A percentile compares a stretch with the other conserved stretches of the same genome.
Evolutionary conservation across 2,113 vertebrate species (phyloP).

Genomic region (Proterorhinus semilunaris): DNA sequence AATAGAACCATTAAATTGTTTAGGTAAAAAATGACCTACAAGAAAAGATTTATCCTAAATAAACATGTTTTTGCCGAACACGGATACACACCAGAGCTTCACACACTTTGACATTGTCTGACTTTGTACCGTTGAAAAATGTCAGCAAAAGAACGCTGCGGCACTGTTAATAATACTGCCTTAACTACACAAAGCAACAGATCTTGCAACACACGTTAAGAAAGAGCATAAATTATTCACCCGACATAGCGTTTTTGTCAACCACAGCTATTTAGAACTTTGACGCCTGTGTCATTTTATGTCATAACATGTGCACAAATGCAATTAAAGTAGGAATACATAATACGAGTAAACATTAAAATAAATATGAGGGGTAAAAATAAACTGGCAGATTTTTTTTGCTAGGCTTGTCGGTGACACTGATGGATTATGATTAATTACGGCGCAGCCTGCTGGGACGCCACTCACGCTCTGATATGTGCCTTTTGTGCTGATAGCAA

Average conservation of each 20-base stretch:
- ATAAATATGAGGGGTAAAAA: conserved; percentile 36
- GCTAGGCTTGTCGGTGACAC: conserved; percentile 34
- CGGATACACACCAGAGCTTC: background rate
- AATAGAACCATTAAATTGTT: background rate
- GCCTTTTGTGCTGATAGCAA: conserved; percentile 21
- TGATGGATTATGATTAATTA: conserved; percentile 62
- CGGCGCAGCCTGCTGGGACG: conserved; percentile 34
- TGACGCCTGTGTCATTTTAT: background rate
- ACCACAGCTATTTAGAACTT: background rate
- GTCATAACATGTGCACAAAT: conserved; percentile 11
- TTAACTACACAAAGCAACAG: background rate
- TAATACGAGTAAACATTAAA: conserved; percentile 28
- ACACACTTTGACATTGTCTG: background rate
- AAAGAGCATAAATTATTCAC: background rate
- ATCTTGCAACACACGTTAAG: background rate
- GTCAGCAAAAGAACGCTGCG: background rate
- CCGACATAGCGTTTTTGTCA: background rate
- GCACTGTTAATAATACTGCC: background rate
- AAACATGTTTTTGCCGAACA: background rate
- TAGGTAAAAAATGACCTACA: background rate
- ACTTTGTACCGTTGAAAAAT: background rate
- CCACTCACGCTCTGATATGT: conserved; percentile 38
- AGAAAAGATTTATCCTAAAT: background rate
- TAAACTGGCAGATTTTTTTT: conserved; percentile 22
- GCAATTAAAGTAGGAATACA: conserved; percentile 20